These are phyloP conservation scores for Dendrolimus pini DNA, from an alignment of 2,888 invertebrate genomes.

Conservation along the genomic window DNA sequence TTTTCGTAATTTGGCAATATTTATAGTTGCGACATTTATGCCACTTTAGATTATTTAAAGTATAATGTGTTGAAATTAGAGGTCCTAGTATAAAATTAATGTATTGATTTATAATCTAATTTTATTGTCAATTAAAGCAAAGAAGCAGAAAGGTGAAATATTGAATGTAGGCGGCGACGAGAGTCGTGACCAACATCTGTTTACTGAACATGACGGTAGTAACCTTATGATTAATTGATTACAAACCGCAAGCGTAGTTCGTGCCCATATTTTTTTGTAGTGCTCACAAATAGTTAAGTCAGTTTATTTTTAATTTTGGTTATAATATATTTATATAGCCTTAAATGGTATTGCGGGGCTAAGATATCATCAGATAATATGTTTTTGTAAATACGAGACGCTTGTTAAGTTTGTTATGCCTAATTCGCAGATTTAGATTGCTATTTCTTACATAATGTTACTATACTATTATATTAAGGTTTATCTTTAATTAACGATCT, in stretches of 20 bases:
- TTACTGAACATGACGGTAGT: constrained; percentile 56
- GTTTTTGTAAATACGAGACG: too few species aligned
- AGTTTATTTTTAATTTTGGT: neutral
- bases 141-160: constrained; percentile 64
- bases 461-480: too few species aligned
- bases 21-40: too few species aligned
- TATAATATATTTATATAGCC: neutral
- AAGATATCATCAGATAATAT: neutral
- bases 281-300: neutral
- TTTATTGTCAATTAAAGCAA: constrained; percentile 65
- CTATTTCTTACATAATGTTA: too few species aligned
- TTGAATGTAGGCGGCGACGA: constrained; percentile 51
- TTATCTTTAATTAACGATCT: too few species aligned
- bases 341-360: neutral
- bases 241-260: constrained; percentile 14
- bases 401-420: too few species aligned
- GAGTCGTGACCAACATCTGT: constrained; percentile 36
- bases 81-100: neutral
- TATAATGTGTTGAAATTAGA: neutral
- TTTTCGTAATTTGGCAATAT: too few species aligned
- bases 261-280: neutral
- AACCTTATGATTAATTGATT: constrained; percentile 20
- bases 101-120: constrained; percentile 7
- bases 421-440: too few species aligned
- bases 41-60: too few species aligned